phyloP scores from a whole-genome alignment of 2,888 invertebrate species.

The Tineola bisselliella region DNA sequence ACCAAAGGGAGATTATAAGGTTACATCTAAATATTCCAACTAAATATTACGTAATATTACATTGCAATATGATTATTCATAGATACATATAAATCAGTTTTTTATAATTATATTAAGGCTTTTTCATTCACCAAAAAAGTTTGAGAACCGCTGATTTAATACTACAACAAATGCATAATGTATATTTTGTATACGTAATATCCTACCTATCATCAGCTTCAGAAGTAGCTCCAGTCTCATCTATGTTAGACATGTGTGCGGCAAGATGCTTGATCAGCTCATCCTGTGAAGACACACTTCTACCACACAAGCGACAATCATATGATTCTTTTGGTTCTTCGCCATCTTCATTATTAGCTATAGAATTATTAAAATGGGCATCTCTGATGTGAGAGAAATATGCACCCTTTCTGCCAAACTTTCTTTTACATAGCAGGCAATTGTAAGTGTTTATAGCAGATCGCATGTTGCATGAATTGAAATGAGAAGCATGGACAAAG shows the following conservation, averaged over 20 bases:
- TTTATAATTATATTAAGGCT: no score
- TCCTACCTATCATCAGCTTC: neutral
- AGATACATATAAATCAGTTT: no score
- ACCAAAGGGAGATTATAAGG: no score
- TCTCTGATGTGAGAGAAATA: conserved; percentile 41
- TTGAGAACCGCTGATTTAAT: no score
- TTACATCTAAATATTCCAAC: no score
- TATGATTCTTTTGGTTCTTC: conserved; percentile 13
- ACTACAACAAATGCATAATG: neutral
- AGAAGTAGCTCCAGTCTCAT: conserved; percentile 35
- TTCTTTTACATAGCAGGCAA: conserved; percentile 43
- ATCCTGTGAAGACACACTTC: conserved; percentile 41
- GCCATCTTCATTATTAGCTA: neutral
- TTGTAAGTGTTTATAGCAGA: conserved; percentile 26
- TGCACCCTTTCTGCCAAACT: conserved; percentile 28
- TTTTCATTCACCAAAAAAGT: no score
- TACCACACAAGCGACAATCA: conserved; percentile 50
- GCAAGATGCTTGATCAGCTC: conserved; percentile 49
- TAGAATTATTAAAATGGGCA: conserved; percentile 7
- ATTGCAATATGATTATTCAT: no score
- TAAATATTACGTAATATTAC: no score
- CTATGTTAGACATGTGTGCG: conserved; percentile 46
- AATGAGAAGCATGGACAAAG: conserved; percentile 38
- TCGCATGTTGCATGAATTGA: conserved; percentile 34
- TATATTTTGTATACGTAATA: neutral